Percentiles rank a stretch among this genome's conserved stretches.
These are phyloP conservation scores for Pissodes strobi DNA, from an alignment of 1,140 invertebrate genomes.

Conservation along the genomic window DNA sequence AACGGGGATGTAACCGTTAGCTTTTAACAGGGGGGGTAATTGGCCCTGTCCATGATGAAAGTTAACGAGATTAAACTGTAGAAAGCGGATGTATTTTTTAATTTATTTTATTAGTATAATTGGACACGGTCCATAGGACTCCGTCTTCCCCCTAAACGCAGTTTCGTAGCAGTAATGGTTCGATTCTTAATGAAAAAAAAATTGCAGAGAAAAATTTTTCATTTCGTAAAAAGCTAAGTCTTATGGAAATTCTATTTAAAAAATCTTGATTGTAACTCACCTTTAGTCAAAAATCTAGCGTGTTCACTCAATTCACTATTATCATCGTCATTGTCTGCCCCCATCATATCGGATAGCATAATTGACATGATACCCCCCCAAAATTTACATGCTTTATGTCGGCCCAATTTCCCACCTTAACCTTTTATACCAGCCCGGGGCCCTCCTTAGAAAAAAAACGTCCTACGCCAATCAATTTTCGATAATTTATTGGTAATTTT, in stretches of 20 bases:
- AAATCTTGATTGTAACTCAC: too few species aligned
- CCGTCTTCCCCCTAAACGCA: too few species aligned
- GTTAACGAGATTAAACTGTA: too few species aligned
- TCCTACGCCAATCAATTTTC: slow-evolving; percentile 40
- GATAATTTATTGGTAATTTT: slow-evolving; percentile 38
- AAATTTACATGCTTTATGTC: slow-evolving; percentile 19
- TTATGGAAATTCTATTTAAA: too few species aligned
- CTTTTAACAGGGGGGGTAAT: slow-evolving; percentile 20
- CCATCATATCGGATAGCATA: slow-evolving; percentile 51
- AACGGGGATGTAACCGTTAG: slow-evolving; percentile 28
- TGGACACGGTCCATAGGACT: too few species aligned
- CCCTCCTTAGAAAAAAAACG: slow-evolving; percentile 21
- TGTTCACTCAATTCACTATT: slow-evolving; percentile 70
- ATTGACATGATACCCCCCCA: slow-evolving; percentile 40
- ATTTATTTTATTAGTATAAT: too few species aligned
- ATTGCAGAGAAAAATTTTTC: too few species aligned
- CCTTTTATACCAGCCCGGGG: slow-evolving; percentile 31
- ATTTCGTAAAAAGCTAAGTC: too few species aligned
- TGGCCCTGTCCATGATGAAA: slow-evolving; percentile 7
- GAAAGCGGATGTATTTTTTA: too few species aligned
- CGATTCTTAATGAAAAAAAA: too few species aligned
- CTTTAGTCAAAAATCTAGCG: slow-evolving; percentile 68
- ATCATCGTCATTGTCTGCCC: slow-evolving; percentile 61
- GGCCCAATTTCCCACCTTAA: neutral
- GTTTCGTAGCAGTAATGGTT: too few species aligned